Percentiles rank a stretch among this genome's conserved stretches.
Conservation (phyloP, 2,888 invertebrate genomes). For the Cephalotes varians region DNA sequence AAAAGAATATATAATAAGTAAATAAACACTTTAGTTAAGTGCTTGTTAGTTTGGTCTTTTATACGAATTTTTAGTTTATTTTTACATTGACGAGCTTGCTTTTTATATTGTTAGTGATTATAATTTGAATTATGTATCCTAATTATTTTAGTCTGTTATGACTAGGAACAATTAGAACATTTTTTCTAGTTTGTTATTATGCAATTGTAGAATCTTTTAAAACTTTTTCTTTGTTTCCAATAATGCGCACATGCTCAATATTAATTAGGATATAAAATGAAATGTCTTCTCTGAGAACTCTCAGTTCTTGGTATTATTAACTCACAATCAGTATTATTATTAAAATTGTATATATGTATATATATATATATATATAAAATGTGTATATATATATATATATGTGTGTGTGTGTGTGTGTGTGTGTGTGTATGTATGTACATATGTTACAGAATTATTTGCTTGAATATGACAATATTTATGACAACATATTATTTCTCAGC, state of each 20-base stretch:
- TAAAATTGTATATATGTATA: neutral
- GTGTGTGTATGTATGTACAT: no score
- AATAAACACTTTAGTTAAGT: no score
- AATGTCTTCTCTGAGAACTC: neutral
- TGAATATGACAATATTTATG: no score
- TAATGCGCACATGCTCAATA: neutral
- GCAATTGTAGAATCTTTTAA: neutral
- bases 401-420: no score
- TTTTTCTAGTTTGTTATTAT: neutral
- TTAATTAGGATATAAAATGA: neutral
- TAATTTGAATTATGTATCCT: neutral
- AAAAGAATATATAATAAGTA: no score
- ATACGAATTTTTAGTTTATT: no score
- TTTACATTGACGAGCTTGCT: no score
- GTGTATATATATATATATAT: no score
- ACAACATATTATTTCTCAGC: neutral
- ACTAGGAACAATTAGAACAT: neutral
- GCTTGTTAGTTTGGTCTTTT: no score
- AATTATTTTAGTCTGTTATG: neutral
- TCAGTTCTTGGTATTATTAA: neutral
- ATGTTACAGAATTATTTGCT: neutral
- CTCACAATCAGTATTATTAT: neutral
- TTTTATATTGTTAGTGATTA: no score
- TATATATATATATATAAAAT: no score
- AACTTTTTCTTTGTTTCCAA: neutral